phyloP scores from a whole-genome alignment of 2,113 vertebrate genomes.

The Picathartes gymnocephalus region DNA sequence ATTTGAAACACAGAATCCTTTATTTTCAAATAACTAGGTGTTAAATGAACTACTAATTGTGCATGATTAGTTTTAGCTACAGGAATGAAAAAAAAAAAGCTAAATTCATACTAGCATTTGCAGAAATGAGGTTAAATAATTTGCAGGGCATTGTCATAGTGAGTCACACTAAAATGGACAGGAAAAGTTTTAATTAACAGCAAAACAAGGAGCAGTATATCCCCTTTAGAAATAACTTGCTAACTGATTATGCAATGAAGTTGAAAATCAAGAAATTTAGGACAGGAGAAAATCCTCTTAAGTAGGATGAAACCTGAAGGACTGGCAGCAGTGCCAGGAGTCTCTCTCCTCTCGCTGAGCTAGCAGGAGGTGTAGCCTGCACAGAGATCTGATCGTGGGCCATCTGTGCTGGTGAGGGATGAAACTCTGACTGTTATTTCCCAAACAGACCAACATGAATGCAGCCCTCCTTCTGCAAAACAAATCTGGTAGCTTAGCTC shows the following conservation, averaged over 20 bases:
- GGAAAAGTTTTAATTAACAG: slow-evolving; percentile 11
- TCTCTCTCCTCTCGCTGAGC: slow-evolving; percentile 1
- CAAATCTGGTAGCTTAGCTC: not conserved
- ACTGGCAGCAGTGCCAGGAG: slow-evolving; percentile 3
- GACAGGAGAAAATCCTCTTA: slow-evolving; percentile 54
- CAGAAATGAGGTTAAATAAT: not conserved
- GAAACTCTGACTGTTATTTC: not conserved
- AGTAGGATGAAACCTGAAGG: slow-evolving; percentile 41
- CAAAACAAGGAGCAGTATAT: not conserved
- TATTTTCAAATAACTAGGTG: slow-evolving; percentile 5
- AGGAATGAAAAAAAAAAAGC: not conserved
- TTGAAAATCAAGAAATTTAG: slow-evolving; percentile 47
- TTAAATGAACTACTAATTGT: not conserved
- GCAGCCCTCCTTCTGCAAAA: not conserved
- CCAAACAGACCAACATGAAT: not conserved
- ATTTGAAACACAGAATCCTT: not conserved
- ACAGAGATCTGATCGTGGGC: not conserved
- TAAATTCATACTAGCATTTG: not conserved
- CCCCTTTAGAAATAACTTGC: slow-evolving; percentile 18
- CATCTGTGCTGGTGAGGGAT: slow-evolving; percentile 33
- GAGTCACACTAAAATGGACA: not conserved
- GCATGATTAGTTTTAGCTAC: not conserved
- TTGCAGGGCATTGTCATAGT: not conserved
- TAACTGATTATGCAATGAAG: slow-evolving; percentile 41
- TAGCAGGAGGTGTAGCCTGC: not conserved